A percentile compares a stretch with the other conserved stretches of the same genome.
Evolutionary conservation across 2,113 vertebrate genomes (phyloP).

Genomic region (Mus pahari): DNA sequence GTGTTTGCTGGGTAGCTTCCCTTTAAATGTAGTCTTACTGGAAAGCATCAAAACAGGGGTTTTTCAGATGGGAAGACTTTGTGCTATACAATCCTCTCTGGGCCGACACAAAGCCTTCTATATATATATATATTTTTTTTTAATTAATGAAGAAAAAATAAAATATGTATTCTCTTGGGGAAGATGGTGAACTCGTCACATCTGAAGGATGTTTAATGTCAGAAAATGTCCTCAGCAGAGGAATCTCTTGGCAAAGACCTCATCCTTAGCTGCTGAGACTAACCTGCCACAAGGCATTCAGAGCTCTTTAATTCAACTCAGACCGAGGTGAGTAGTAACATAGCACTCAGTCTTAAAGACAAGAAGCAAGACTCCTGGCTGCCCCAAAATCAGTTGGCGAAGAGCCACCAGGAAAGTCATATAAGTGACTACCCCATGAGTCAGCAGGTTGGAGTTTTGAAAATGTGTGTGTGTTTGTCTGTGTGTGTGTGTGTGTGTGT

Average conservation of each 20-base stretch:
- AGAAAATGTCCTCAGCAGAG: background rate
- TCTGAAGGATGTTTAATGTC: background rate
- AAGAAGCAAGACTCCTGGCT: background rate
- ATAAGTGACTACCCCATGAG: background rate
- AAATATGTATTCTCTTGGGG: background rate
- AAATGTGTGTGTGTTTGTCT: background rate
- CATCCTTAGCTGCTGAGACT: background rate
- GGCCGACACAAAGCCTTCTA: conserved; percentile 51
- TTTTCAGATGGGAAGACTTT: conserved; percentile 39
- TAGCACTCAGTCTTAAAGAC: background rate
- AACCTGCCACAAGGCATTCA: background rate
- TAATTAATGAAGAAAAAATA: conserved; percentile 36
- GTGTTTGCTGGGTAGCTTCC: background rate
- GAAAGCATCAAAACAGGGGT: background rate
- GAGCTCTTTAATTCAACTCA: background rate
- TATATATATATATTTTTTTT: no score
- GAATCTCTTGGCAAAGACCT: background rate
- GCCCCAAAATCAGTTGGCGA: background rate
- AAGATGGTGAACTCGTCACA: background rate
- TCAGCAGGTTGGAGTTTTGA: background rate
- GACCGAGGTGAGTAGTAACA: background rate
- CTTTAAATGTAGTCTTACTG: conserved; percentile 41
- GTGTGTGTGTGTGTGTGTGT: rapidly evolving
- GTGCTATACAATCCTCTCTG: conserved; percentile 27
- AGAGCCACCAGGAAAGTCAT: background rate